Base-by-base conservation (phyloP, 2,113 vertebrate genomes). In the Nesoenas mayeri region DNA sequence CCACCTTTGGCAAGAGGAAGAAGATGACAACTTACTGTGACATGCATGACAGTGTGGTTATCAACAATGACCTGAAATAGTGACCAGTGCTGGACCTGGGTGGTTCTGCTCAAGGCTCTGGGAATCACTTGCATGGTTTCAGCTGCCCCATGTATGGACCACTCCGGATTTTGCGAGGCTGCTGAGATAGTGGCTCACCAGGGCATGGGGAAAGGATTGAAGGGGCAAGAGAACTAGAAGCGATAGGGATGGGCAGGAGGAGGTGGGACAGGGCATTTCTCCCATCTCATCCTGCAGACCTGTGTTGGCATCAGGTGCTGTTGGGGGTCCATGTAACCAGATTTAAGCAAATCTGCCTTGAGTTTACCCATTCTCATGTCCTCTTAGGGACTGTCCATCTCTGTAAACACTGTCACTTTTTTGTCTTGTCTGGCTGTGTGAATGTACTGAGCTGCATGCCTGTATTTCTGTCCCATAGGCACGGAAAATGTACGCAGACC, bases 1-100 rank as follows among this genome's bases (percentile, higher is more conserved):
- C 99, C 73, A 99, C 99, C 70, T 99, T 99, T 88, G 99, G 99
- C 75, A 99, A 99, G 97, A 99, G 98, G 93, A 97, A 98, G 60
- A 99, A 98, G 88, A 98, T 99, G 91, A 98, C 98, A 57, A 98
- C 98, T 58, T 98, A 97, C 96, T 98, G 98, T 18, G 98, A 98
- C 62, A 98, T 98, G 66, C 97, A 98, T 54, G 99, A 98, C 53
- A 98, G 98, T 34, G 95, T 98, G 77, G 97, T 99, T 56, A 99
- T 99, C 97, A 99, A 98, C 97, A 99, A 99, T 2, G 98, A 99
- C 94, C 95, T 99, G 90, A 98, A 98, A 75, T 95, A 97, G 91
- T 26, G 51, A 24, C 62, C 29, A 24, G 15, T 1, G 2, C n/a
- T 56, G 38, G 31, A 31, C 38, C 50, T 58, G 81, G 40, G 9